Conservation (phyloP, 2,113 vertebrate genomes). For the Pedetes capensis region DNA sequence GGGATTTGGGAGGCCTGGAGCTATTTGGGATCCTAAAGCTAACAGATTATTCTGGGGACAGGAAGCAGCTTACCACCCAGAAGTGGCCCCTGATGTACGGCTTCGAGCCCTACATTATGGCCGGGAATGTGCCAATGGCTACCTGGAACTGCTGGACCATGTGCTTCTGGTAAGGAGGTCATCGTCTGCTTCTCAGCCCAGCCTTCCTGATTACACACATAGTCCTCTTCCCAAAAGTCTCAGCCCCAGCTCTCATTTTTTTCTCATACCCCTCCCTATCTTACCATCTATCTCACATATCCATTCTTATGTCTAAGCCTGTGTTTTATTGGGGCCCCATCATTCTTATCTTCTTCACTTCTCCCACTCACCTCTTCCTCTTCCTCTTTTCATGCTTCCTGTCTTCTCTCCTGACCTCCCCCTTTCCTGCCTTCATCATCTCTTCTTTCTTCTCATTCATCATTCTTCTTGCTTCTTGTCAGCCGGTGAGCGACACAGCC, state of each 20-base stretch:
- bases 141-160: constrained; percentile 95
- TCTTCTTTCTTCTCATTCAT: constrained; percentile 59
- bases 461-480: constrained; percentile 20
- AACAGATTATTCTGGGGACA: constrained; percentile 61
- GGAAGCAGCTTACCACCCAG: constrained; percentile 96
- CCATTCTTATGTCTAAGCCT: not conserved
- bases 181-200: not conserved
- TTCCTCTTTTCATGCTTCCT: constrained; percentile 56
- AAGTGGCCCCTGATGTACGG: constrained; percentile 91
- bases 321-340: not conserved
- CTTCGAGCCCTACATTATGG: constrained; percentile 92
- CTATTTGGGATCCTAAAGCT: not conserved
- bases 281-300: not conserved
- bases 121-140: constrained; percentile 93
- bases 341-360: not conserved
- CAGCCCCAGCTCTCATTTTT: not conserved
- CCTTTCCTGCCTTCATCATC: not conserved
- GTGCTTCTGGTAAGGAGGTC: constrained; percentile 92
- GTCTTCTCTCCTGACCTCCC: not conserved
- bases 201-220: not conserved
- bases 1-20: not conserved
- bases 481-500: constrained; percentile 73
- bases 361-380: constrained; percentile 46
- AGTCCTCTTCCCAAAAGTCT: not conserved
- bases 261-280: not conserved